Percentiles rank a stretch among this genome's conserved stretches.
phyloP scores from a whole-genome alignment of 2,797 vertebrate genomes.

The Pteropus rufus region DNA sequence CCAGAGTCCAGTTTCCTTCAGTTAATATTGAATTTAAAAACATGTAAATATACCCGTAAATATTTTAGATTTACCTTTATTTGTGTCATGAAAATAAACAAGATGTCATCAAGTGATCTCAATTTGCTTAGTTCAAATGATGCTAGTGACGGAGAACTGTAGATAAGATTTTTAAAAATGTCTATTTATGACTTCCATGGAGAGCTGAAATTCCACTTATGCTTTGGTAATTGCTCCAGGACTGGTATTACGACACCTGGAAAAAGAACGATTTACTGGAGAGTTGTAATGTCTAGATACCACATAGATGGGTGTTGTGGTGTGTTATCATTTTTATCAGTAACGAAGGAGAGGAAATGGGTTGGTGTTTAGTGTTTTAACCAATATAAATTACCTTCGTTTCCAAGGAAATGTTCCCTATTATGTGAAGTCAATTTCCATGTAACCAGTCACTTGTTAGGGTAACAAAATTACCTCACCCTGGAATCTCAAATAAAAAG shows the following conservation, averaged over 20 bases:
- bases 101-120: not conserved
- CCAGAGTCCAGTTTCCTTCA: too few species aligned
- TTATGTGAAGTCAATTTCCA: conserved; percentile 60
- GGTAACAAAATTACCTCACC: conserved; percentile 60
- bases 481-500: conserved; percentile 69
- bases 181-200: not conserved
- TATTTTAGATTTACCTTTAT: not conserved
- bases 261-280: not conserved
- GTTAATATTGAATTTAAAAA: not conserved
- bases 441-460: conserved; percentile 31
- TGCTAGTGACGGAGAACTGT: not conserved
- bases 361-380: conserved; percentile 45
- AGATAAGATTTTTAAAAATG: not conserved
- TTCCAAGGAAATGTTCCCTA: conserved; percentile 35
- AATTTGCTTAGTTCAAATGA: not conserved
- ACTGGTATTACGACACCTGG: not conserved
- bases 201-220: not conserved
- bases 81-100: not conserved
- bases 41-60: not conserved
- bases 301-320: not conserved
- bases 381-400: conserved; percentile 37
- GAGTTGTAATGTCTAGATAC: not conserved
- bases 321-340: not conserved
- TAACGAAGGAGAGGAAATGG: conserved; percentile 32
- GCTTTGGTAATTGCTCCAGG: not conserved